Evolutionary conservation across 2,113 vertebrate genomes (phyloP).

Genomic region (Neopipo cinnamomea): DNA sequence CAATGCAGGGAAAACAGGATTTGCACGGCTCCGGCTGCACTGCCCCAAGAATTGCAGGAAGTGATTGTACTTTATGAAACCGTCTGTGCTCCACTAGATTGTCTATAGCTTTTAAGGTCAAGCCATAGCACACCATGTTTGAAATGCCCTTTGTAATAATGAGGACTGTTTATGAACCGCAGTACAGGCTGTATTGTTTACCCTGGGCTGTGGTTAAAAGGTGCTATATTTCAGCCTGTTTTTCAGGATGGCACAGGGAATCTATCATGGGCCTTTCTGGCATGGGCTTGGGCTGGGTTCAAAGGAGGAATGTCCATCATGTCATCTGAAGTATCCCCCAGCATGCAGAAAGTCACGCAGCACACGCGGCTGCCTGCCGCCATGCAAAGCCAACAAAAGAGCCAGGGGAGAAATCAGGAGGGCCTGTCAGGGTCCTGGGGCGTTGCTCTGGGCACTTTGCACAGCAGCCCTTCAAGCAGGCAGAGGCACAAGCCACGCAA

Average conservation of each 20-base stretch:
- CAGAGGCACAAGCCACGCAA: neutral
- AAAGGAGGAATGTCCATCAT: slow-evolving; percentile 62
- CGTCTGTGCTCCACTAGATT: slow-evolving; percentile 87
- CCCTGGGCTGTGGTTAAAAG: slow-evolving; percentile 53
- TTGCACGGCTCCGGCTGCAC: slow-evolving; percentile 93
- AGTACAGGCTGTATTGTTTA: slow-evolving; percentile 83
- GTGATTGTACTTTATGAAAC: slow-evolving; percentile 98
- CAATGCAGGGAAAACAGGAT: slow-evolving; percentile 98
- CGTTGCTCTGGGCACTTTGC: neutral
- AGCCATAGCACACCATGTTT: slow-evolving; percentile 73
- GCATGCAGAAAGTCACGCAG: slow-evolving; percentile 79
- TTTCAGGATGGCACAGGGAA: slow-evolving; percentile 72
- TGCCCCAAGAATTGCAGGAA: slow-evolving; percentile 99
- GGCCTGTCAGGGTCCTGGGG: neutral
- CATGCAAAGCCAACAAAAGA: neutral
- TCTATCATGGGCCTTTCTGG: slow-evolving; percentile 70
- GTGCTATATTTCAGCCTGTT: slow-evolving; percentile 69
- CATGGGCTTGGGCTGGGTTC: slow-evolving; percentile 65
- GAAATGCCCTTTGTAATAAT: slow-evolving; percentile 83
- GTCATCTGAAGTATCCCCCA: neutral
- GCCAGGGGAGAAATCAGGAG: neutral
- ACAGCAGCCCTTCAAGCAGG: neutral
- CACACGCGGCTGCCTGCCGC: neutral
- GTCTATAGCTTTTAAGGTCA: slow-evolving; percentile 87
- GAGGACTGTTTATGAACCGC: slow-evolving; percentile 76